Percentiles rank a stretch among this genome's conserved stretches.
Evolutionary conservation across 92 coral and sea anemone genomes (phyloP).

Genomic region (Porites cylindrica): DNA sequence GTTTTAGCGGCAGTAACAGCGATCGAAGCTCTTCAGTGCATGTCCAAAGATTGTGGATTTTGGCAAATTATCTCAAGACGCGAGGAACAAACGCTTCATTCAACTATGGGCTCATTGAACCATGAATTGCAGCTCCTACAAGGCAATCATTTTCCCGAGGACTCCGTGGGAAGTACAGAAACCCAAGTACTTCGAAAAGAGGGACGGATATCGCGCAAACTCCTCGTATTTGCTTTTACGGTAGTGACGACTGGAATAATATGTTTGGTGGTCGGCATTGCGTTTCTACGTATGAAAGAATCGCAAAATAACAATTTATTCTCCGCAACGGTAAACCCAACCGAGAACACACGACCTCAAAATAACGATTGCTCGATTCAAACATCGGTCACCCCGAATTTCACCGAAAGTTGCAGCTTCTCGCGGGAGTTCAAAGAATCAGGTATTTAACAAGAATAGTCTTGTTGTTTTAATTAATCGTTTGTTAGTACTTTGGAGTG

Average conservation of each 20-base stretch:
- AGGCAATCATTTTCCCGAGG: slow-evolving; percentile 12
- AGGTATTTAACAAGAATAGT: slow-evolving; percentile 19
- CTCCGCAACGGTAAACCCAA: neutral
- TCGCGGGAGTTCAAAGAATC: slow-evolving; percentile 34
- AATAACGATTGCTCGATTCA: neutral
- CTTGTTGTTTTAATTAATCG: slow-evolving; percentile 6
- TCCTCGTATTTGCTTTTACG: slow-evolving; percentile 42
- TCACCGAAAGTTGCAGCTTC: slow-evolving; percentile 37
- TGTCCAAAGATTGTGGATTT: neutral
- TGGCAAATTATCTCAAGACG: neutral
- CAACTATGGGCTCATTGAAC: slow-evolving; percentile 28
- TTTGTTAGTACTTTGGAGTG: neutral
- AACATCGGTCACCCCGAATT: slow-evolving; percentile 9
- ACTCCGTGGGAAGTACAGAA: slow-evolving; percentile 8
- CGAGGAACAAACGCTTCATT: neutral
- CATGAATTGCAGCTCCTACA: slow-evolving; percentile 44
- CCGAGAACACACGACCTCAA: neutral
- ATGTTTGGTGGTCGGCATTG: slow-evolving; percentile 32
- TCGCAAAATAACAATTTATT: neutral
- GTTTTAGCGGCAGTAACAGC: neutral
- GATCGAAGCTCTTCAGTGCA: neutral
- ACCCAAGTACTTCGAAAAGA: slow-evolving; percentile 32
- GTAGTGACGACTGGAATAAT: slow-evolving; percentile 30
- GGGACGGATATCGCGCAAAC: slow-evolving; percentile 46
- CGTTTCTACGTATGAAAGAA: slow-evolving; percentile 29